Evolutionary conservation across 1,140 invertebrate genomes (phyloP).

Genomic region (Zaprionus lachaisei): DNA sequence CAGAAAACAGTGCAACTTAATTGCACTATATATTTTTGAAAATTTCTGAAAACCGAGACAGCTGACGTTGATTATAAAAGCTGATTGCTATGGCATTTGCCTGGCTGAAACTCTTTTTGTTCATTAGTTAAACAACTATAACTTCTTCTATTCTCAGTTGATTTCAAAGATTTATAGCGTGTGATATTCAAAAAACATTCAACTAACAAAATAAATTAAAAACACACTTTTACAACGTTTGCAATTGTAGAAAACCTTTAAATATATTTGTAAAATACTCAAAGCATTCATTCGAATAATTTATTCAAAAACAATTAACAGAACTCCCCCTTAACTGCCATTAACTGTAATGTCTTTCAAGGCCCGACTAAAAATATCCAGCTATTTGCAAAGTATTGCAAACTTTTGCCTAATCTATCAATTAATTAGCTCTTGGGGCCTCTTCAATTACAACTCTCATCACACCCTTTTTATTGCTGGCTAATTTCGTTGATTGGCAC

Average conservation of each 20-base stretch:
- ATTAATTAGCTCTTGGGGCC: neutral
- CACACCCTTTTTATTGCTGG: conserved; percentile 21
- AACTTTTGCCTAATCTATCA: conserved; percentile 13
- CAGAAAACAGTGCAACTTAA: neutral
- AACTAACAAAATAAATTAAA: neutral
- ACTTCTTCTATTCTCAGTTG: neutral
- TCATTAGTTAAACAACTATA: neutral
- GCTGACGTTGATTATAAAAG: neutral
- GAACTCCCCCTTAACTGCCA: neutral
- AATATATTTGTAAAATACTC: neutral
- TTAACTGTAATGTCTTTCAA: neutral
- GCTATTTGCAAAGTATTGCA: neutral
- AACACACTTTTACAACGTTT: neutral
- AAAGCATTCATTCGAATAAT: neutral
- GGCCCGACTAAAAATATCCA: neutral
- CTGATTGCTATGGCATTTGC: neutral
- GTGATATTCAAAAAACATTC: neutral
- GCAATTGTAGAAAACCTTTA: neutral
- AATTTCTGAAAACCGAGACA: neutral
- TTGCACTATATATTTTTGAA: neutral
- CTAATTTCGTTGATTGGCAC: conserved; percentile 46
- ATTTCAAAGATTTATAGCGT: neutral
- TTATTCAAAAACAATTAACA: neutral
- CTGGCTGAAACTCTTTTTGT: neutral
- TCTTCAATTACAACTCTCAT: neutral